Evolutionary conservation across 2,888 invertebrate species (phyloP).

Genomic region (Hyppa rectilinea): DNA sequence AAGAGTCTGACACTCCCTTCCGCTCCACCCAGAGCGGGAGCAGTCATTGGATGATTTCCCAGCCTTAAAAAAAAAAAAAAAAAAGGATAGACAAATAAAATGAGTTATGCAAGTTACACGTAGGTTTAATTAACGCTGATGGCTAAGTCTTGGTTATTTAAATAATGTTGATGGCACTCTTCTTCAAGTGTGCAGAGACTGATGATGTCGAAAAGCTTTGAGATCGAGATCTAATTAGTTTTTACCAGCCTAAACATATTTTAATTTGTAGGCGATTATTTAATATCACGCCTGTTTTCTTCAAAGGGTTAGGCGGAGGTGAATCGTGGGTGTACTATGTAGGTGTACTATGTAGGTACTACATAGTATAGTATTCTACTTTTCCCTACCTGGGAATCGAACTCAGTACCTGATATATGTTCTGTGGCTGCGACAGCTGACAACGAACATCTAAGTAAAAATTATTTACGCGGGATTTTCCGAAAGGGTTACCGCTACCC

Average conservation of each 20-base stretch:
- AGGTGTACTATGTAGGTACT: too few relatives aligned
- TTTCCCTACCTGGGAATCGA: neutral
- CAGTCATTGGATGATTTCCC: too few relatives aligned
- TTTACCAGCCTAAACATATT: neutral
- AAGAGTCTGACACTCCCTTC: too few relatives aligned
- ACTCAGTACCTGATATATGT: too few relatives aligned
- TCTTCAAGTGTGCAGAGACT: neutral
- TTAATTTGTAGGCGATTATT: neutral
- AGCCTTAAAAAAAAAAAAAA: too few relatives aligned
- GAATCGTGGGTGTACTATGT: too few relatives aligned
- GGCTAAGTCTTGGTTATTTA: slow-evolving; percentile 21
- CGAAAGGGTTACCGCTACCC: too few relatives aligned
- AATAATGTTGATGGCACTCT: slow-evolving; percentile 17
- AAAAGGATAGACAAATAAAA: slow-evolving; percentile 43
- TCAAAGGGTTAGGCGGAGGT: neutral
- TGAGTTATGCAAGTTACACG: slow-evolving; percentile 47
- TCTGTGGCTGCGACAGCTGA: too few relatives aligned
- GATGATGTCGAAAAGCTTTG: slow-evolving; percentile 1
- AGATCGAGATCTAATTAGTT: neutral
- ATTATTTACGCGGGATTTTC: too few relatives aligned
- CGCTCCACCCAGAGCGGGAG: too few relatives aligned
- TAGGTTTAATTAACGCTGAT: slow-evolving; percentile 26
- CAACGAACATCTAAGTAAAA: too few relatives aligned
- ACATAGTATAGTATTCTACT: too few relatives aligned
- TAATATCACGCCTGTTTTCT: neutral